A percentile compares a stretch with the other conserved stretches of the same genome.
Conservation (phyloP, 2,888 invertebrate species). For the Pinctada fucata region DNA sequence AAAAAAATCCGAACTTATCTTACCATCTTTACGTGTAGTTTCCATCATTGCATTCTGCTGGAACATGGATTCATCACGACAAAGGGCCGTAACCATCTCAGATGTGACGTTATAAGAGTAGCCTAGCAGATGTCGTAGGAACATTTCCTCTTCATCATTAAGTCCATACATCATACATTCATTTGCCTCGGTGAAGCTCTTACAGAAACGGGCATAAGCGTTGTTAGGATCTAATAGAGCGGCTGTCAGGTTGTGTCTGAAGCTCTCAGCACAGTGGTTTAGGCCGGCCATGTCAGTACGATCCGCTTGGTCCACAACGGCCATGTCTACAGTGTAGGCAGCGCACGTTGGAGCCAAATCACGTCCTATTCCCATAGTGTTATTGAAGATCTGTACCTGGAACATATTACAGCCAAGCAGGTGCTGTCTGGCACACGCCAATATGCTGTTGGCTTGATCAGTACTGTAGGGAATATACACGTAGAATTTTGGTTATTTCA, state of each 20-base stretch:
- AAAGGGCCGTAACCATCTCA: background rate
- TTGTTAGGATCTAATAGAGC: background rate
- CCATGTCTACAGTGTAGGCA: conserved; percentile 7
- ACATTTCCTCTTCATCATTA: background rate
- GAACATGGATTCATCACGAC: too few relatives aligned
- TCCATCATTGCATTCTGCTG: too few relatives aligned
- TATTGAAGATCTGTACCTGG: conserved; percentile 15
- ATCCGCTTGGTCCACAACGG: background rate
- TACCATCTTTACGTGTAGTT: too few relatives aligned
- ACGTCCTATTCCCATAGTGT: background rate
- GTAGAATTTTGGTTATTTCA: background rate
- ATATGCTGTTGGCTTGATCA: background rate
- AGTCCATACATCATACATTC: conserved; percentile 4
- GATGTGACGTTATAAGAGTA: background rate
- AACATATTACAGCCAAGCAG: conserved; percentile 13
- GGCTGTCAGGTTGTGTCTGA: background rate
- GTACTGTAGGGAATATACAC: background rate
- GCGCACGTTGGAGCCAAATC: background rate
- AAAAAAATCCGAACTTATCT: too few relatives aligned
- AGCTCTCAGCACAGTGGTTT: conserved; percentile 5
- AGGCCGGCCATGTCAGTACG: background rate
- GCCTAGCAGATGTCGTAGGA: background rate
- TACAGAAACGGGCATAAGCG: background rate
- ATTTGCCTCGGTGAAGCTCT: background rate
- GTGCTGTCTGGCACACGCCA: conserved; percentile 6